Conservation (phyloP, 2,888 invertebrate genomes). For the Megaustenia siamemsis region DNA sequence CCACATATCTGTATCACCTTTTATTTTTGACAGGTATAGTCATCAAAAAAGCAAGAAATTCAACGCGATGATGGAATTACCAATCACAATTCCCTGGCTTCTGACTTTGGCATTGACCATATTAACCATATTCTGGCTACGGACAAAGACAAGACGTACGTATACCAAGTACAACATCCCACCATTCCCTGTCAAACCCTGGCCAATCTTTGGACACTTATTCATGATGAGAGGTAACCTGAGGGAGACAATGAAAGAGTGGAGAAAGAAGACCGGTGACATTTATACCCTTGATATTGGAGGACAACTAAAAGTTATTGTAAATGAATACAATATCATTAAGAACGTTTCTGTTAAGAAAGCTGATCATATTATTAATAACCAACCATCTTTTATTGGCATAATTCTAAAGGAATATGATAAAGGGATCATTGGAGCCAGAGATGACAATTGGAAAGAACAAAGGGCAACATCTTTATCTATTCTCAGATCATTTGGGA, state of each 20-base stretch:
- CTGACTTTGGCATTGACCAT: too few species aligned
- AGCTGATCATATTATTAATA: constrained; percentile 48
- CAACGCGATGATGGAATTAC: too few species aligned
- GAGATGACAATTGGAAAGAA: constrained; percentile 50
- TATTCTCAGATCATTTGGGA: constrained; percentile 47
- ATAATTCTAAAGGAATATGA: neutral
- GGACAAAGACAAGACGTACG: too few species aligned
- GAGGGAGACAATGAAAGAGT: neutral
- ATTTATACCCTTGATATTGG: constrained; percentile 53
- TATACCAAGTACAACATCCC: too few species aligned
- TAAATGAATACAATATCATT: constrained; percentile 51
- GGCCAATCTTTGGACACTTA: too few species aligned
- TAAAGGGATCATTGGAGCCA: constrained; percentile 38
- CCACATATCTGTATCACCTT: too few species aligned
- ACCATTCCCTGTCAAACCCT: too few species aligned
- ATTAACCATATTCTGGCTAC: too few species aligned
- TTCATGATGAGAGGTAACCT: constrained; percentile 5
- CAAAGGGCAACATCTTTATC: constrained; percentile 40
- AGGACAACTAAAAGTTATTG: constrained; percentile 34
- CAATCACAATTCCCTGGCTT: too few species aligned
- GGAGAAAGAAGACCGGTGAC: constrained; percentile 46
- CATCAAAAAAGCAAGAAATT: too few species aligned
- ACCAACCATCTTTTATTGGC: constrained; percentile 18
- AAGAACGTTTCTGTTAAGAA: constrained; percentile 54
- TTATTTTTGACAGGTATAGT: too few species aligned